Percentiles rank a stretch among this genome's conserved stretches.
Conservation (phyloP, 2,797 vertebrate species). For the Triplophysa bombifrons region DNA sequence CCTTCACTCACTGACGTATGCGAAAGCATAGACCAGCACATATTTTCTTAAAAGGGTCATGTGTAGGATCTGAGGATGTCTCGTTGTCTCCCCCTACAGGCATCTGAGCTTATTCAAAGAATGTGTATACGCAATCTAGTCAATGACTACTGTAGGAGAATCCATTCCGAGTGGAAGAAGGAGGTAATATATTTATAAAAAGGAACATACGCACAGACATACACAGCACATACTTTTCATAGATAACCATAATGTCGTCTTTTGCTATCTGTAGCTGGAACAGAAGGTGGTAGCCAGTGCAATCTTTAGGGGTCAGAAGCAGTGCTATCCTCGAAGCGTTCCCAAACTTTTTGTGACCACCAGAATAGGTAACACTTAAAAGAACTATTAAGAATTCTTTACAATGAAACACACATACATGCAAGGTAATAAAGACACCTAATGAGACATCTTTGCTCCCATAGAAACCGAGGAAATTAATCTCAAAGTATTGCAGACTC, state of each 20-base stretch:
- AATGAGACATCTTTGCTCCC: not conserved
- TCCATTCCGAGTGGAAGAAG: slow-evolving; percentile 95
- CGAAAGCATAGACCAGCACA: not conserved
- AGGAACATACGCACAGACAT: not conserved
- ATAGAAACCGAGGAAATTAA: slow-evolving; percentile 92
- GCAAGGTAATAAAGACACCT: slow-evolving; percentile 21
- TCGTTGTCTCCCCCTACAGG: slow-evolving; percentile 69
- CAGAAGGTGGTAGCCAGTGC: slow-evolving; percentile 95
- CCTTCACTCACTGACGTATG: slow-evolving; percentile 85
- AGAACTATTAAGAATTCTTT: not conserved
- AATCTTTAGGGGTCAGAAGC: slow-evolving; percentile 94
- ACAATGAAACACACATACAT: not conserved
- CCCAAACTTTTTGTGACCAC: slow-evolving; percentile 92
- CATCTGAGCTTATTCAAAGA: slow-evolving; percentile 84
- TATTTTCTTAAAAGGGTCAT: not conserved
- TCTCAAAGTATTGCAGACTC: slow-evolving; percentile 86
- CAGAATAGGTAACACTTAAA: slow-evolving; percentile 80
- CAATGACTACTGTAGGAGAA: slow-evolving; percentile 88
- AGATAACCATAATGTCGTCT: not conserved
- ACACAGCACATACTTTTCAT: not conserved
- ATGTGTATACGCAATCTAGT: slow-evolving; percentile 93
- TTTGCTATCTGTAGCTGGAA: slow-evolving; percentile 78
- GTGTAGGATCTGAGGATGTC: not conserved
- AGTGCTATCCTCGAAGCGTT: slow-evolving; percentile 92
- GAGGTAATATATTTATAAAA: slow-evolving; percentile 77